phyloP scores from a whole-genome alignment of 1,140 invertebrate genomes.

The Drosophila insularis region DNA sequence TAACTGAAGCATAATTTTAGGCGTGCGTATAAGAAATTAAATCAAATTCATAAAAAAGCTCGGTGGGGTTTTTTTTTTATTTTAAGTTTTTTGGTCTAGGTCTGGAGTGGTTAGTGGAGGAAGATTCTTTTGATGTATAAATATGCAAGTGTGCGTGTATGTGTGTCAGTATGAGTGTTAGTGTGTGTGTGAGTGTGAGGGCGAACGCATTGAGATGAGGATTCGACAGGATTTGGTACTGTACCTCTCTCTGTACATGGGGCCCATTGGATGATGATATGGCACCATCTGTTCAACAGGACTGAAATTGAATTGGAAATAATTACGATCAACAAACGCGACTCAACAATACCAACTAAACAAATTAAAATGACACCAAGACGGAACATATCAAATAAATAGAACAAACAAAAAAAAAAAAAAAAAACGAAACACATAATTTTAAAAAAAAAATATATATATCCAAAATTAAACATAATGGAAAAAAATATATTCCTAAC shows the following conservation, averaged over 20 bases:
- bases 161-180: conserved; percentile 11
- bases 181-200: conserved; percentile 15
- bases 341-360: conserved; percentile 11
- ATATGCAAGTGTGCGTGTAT: conserved; percentile 22
- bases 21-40: conserved; percentile 35
- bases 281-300: conserved; percentile 83
- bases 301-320: conserved; percentile 81
- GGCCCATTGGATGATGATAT: conserved; percentile 83
- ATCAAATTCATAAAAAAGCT: conserved; percentile 27
- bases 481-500: conserved; percentile 31
- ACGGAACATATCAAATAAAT: neutral
- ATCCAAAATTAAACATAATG: neutral
- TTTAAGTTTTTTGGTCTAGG: neutral
- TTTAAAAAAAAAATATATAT: neutral
- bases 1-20: conserved; percentile 43
- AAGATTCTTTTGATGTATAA: conserved; percentile 15
- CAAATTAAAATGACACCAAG: conserved; percentile 10
- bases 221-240: conserved; percentile 68
- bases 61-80: neutral
- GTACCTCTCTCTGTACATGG: conserved; percentile 83
- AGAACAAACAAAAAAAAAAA: conserved; percentile 8
- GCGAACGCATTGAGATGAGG: conserved; percentile 48
- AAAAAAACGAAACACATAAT: neutral
- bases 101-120: conserved; percentile 22
- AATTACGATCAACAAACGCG: conserved; percentile 68